These are phyloP conservation scores for Notechis scutatus DNA, from an alignment of 2,113 vertebrate genomes.

Conservation along the genomic window DNA sequence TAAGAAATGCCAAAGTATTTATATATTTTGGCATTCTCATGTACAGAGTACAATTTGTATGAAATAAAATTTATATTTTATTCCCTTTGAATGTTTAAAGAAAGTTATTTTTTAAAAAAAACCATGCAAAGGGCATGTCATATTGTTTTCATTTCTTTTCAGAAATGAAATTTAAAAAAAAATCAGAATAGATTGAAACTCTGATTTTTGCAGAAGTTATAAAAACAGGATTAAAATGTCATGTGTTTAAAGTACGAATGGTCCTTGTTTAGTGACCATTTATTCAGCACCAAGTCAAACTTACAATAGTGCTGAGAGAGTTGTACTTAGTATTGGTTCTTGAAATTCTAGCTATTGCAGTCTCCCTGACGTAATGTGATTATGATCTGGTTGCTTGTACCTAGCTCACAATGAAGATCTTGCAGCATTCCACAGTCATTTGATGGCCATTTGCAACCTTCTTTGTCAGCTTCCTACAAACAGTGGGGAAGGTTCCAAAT, in stretches of 20 bases:
- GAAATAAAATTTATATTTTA: background rate
- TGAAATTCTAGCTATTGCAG: background rate
- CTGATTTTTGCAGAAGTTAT: background rate
- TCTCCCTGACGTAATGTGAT: background rate
- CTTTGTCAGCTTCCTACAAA: background rate
- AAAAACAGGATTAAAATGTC: background rate
- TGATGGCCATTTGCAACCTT: background rate
- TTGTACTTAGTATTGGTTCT: background rate
- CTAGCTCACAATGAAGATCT: background rate
- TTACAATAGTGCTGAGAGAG: background rate
- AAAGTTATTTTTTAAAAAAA: background rate
- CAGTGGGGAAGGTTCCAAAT: background rate
- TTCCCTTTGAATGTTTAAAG: background rate
- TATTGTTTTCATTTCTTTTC: background rate
- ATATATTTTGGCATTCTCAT: background rate
- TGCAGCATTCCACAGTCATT: background rate
- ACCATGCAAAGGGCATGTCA: background rate
- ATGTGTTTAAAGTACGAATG: background rate
- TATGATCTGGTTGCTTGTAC: background rate
- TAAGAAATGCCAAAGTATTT: background rate
- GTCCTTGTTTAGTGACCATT: background rate
- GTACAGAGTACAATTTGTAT: background rate
- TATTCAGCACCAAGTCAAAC: background rate
- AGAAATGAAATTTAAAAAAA: no score
- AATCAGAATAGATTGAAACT: background rate